Conservation (phyloP, 2,888 invertebrate genomes). For the Loripinus fragilis region DNA sequence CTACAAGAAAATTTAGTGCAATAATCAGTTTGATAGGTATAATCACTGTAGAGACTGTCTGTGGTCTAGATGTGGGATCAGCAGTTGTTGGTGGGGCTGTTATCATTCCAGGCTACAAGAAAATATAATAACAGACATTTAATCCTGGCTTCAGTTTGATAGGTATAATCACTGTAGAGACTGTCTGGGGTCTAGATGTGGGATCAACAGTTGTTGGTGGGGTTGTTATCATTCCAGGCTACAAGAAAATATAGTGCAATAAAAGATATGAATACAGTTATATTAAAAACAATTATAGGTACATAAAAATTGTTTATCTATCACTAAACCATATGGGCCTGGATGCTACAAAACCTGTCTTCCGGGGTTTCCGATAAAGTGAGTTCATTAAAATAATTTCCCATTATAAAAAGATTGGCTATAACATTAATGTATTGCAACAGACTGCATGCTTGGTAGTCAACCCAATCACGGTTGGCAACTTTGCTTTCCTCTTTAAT, state of each 20-base stretch:
- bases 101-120: conserved; percentile 57
- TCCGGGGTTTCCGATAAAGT: too few relatives aligned
- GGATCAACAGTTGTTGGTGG: conserved; percentile 56
- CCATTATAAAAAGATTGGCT: too few relatives aligned
- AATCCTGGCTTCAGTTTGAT: conserved; percentile 68
- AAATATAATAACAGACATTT: conserved; percentile 76
- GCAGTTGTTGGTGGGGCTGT: conserved; percentile 57
- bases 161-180: conserved; percentile 45
- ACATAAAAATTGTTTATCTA: too few relatives aligned
- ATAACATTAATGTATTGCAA: too few relatives aligned
- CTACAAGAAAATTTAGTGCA: too few relatives aligned
- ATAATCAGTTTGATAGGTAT: conserved; percentile 60
- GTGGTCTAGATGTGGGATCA: conserved; percentile 48
- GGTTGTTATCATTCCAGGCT: conserved; percentile 60
- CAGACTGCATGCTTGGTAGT: too few relatives aligned
- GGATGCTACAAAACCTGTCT: too few relatives aligned
- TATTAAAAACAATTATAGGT: conserved; percentile 44
- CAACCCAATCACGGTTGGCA: too few relatives aligned
- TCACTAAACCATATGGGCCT: too few relatives aligned
- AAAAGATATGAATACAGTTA: too few relatives aligned
- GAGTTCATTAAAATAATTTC: too few relatives aligned
- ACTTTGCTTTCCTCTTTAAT: too few relatives aligned
- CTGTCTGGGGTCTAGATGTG: conserved; percentile 51
- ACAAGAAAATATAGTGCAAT: conserved; percentile 9
- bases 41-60: conserved; percentile 48